Evolutionary conservation across 2,113 vertebrate species (phyloP).

Genomic region (Sialia sialis): DNA sequence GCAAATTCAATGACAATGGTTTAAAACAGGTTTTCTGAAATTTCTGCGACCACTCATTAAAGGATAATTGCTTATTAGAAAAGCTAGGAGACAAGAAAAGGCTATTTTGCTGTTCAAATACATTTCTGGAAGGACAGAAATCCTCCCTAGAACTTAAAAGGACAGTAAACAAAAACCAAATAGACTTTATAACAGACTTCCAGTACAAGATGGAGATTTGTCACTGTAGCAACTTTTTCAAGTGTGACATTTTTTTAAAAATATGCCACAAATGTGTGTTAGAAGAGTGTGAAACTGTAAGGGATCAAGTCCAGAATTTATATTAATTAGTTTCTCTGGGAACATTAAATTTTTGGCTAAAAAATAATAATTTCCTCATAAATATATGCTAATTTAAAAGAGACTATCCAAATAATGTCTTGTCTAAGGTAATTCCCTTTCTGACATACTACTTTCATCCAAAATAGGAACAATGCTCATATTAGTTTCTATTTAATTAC

Average conservation of each 20-base stretch:
- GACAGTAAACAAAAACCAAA: background rate
- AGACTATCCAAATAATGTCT: background rate
- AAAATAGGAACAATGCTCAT: background rate
- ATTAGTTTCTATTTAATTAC: background rate
- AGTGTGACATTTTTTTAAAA: background rate
- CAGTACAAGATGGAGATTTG: background rate
- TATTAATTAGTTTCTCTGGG: background rate
- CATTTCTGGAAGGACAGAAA: background rate
- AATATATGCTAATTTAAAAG: background rate
- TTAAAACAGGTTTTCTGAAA: background rate
- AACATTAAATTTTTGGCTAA: background rate
- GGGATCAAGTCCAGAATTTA: background rate
- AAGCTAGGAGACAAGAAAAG: background rate
- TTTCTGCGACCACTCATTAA: background rate
- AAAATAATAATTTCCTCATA: background rate
- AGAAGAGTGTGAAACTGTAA: background rate
- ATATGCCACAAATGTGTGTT: background rate
- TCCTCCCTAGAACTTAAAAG: background rate
- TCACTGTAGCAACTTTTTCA: background rate
- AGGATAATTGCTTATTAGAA: background rate
- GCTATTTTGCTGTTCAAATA: background rate
- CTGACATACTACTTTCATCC: background rate
- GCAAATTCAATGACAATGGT: background rate
- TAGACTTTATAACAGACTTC: background rate
- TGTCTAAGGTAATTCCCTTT: background rate